Percentiles rank a stretch among this genome's conserved stretches.
Conservation (phyloP, 92 coral and sea anemone genomes). For the Hydrozoanthus gracilis region DNA sequence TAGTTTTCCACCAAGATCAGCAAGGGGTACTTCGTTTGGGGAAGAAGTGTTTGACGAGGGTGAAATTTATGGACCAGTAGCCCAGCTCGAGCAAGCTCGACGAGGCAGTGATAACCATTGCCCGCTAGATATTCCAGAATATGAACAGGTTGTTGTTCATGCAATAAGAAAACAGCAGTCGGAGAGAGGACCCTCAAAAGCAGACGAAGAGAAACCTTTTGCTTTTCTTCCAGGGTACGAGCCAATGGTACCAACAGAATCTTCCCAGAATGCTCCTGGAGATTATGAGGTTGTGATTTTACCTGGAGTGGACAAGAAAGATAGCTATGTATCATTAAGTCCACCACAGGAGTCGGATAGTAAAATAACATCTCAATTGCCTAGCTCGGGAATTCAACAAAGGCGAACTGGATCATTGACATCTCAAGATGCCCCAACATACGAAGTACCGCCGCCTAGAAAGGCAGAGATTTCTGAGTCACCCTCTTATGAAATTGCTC, state of each 20-base stretch:
- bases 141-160: slow-evolving; percentile 32
- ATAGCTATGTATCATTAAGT: slow-evolving; percentile 8
- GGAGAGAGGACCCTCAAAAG: neutral
- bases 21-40: neutral
- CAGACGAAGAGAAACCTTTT: slow-evolving; percentile 64
- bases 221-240: slow-evolving; percentile 80
- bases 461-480: neutral
- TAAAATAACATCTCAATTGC: neutral
- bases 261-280: neutral
- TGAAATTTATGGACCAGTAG: slow-evolving; percentile 39
- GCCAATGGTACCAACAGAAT: slow-evolving; percentile 63
- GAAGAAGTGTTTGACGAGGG: slow-evolving; percentile 11
- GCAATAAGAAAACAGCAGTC: slow-evolving; percentile 39
- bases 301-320: neutral
- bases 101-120: slow-evolving; percentile 23
- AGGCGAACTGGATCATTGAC: slow-evolving; percentile 24
- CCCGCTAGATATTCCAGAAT: slow-evolving; percentile 36
- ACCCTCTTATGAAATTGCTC: neutral
- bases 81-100: slow-evolving; percentile 24
- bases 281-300: slow-evolving; percentile 24
- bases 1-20: slow-evolving; percentile 26
- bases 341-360: slow-evolving; percentile 27
- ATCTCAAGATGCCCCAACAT: slow-evolving; percentile 14
- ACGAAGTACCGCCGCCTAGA: slow-evolving; percentile 32
- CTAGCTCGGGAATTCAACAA: slow-evolving; percentile 32